phyloP scores from a whole-genome alignment of 2,113 vertebrate species.

The Sciurus niger region DNA sequence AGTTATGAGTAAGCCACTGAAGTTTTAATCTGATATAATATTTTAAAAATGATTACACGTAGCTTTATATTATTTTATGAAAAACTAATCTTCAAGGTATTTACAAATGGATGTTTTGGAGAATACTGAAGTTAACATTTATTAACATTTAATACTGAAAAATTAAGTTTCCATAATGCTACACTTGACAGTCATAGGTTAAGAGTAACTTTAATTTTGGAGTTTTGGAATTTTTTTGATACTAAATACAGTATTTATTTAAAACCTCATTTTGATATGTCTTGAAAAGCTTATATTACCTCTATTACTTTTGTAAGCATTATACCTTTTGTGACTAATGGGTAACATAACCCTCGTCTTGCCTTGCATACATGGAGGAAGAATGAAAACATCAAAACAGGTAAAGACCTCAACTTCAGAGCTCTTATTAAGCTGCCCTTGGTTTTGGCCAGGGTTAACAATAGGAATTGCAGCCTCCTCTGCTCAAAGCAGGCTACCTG shows the following conservation, averaged over 20 bases:
- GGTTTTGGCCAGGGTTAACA: neutral
- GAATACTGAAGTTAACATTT: slow-evolving; percentile 2
- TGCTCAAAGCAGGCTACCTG: neutral
- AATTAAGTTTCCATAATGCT: neutral
- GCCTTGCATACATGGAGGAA: neutral
- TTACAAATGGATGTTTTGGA: neutral
- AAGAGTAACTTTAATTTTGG: slow-evolving; percentile 48
- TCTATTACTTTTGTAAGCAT: neutral
- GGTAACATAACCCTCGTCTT: neutral
- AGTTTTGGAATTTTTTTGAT: neutral
- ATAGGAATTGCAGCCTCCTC: neutral
- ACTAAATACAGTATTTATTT: neutral
- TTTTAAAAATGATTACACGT: neutral
- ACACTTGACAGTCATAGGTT: neutral
- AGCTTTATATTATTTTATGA: neutral
- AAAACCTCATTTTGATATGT: neutral
- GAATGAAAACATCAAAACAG: neutral
- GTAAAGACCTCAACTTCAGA: neutral
- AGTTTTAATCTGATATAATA: neutral
- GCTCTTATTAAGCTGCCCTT: neutral
- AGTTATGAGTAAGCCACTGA: neutral
- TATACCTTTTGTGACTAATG: neutral
- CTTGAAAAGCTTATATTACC: neutral
- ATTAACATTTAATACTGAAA: too few relatives aligned
- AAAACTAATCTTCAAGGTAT: neutral